A percentile compares a stretch with the other conserved stretches of the same genome.
Conservation (phyloP, 2,888 invertebrate species). For the Cylloceria caligata region DNA sequence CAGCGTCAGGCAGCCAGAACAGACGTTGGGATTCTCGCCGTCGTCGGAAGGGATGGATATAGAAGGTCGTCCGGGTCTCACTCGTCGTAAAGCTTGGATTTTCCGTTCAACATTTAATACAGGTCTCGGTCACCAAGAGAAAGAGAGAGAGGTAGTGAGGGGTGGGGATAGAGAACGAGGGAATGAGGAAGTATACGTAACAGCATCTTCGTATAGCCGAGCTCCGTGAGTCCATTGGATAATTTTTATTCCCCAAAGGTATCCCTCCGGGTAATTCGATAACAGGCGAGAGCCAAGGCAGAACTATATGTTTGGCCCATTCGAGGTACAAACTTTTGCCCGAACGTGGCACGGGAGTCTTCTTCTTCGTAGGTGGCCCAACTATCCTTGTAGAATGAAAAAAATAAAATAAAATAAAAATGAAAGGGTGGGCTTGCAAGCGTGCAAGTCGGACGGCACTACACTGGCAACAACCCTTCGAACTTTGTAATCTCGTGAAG, state of each 20-base stretch:
- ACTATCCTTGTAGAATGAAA: background rate
- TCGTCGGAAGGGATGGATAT: background rate
- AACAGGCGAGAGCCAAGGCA: conserved; percentile 23
- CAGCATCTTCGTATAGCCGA: conserved; percentile 16
- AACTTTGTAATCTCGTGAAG: conserved; percentile 68
- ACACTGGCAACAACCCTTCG: conserved; percentile 58
- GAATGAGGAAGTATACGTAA: conserved; percentile 11
- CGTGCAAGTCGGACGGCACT: conserved; percentile 25
- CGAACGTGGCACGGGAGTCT: conserved; percentile 34
- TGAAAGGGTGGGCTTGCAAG: conserved; percentile 14
- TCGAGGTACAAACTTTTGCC: conserved; percentile 42
- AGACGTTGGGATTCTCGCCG: background rate
- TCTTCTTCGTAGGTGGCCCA: conserved; percentile 43
- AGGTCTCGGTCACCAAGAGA: background rate
- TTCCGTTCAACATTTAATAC: conserved; percentile 26
- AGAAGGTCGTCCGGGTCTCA: background rate
- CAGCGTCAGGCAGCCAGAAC: background rate
- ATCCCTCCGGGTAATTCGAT: conserved; percentile 49
- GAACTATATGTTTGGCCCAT: conserved; percentile 19
- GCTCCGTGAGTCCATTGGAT: conserved; percentile 36
- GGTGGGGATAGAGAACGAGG: background rate
- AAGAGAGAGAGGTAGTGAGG: background rate
- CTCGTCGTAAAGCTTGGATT: conserved; percentile 8
- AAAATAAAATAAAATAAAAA: background rate
- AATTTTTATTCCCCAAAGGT: conserved; percentile 53